Evolutionary conservation across 2,113 vertebrate genomes (phyloP), one percentile per base, ranked within the genome.

Genomic region (Bubo scandiacus): DNA sequence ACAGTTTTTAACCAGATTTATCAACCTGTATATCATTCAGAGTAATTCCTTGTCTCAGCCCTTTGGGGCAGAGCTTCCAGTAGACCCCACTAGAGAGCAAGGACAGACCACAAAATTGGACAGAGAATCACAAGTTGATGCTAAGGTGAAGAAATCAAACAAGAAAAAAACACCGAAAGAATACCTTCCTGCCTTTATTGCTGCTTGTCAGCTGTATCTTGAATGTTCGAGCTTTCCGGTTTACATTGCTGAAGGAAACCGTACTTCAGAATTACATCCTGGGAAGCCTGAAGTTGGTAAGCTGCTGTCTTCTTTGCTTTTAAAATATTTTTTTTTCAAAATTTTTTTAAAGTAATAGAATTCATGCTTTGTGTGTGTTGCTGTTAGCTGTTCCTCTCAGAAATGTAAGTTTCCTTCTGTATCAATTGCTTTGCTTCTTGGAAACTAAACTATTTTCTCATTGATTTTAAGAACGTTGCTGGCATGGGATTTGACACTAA

Each of bases 141-240:
- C 86, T 57, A 98, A 97, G 74, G 96, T 96, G 38, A 97, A 96
- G 84, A 98, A 94, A 86, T 42, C 88, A 66, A 97, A 59, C 86
- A 95, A 97, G 88, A 97, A 95, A n/a, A 96, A 89, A 62, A 34
- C 97, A 63, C 97, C 98, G 1, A 99, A 98, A 96, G 99, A 99
- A 86, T 98, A 98, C 96, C 98, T 99, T 57, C 97, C 98, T 96
- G 99, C 99, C 81, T 99, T 99, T 94, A 98, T 99, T 79, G 99
- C 99, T 95, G 99, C 99, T 63, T 99, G 99, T 80, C 99, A 99
- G 98, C 99, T 99, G 26, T 99, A 99, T 85, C 98, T 99, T 86
- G 99, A 99, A 97, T 99, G 99, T 96, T 99, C 99, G 25, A 99
- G 99, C 97, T 99, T 99, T 96, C 99, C 99, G 0, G 98, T 99